phyloP scores from a whole-genome alignment of 1,140 invertebrate genomes.

The Scaptodrosophila lebanonensis region DNA sequence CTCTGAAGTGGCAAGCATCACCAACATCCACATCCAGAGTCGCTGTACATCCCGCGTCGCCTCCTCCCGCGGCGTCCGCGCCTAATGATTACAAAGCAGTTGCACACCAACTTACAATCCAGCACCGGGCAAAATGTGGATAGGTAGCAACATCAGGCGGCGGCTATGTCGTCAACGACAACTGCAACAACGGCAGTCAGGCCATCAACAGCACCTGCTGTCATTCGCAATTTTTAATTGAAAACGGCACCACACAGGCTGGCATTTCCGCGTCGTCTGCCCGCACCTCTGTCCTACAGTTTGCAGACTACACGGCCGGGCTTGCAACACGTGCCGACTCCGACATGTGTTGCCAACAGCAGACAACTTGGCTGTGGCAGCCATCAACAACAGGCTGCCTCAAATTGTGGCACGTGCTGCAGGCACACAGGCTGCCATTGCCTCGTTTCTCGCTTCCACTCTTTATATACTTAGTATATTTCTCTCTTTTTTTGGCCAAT shows the following conservation, averaged over 20 bases:
- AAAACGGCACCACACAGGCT: slow-evolving; percentile 51
- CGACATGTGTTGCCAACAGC: slow-evolving; percentile 59
- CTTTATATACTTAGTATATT: too few relatives aligned
- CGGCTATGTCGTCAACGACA: too few relatives aligned
- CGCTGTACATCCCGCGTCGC: neutral
- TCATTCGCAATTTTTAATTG: slow-evolving; percentile 73
- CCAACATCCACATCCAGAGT: neutral
- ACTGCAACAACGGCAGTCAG: slow-evolving; percentile 34
- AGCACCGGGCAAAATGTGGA: too few relatives aligned
- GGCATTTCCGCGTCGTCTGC: slow-evolving; percentile 11
- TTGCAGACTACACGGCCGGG: slow-evolving; percentile 29
- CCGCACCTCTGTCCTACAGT: too few relatives aligned
- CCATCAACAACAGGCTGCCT: slow-evolving; percentile 36
- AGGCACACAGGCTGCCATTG: slow-evolving; percentile 1
- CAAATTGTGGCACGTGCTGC: slow-evolving; percentile 56
- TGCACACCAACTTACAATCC: too few relatives aligned
- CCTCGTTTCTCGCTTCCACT: too few relatives aligned
- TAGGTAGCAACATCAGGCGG: too few relatives aligned
- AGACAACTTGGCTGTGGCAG: slow-evolving; percentile 40
- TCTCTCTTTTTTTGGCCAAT: too few relatives aligned
- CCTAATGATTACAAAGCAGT: too few relatives aligned
- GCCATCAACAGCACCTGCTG: slow-evolving; percentile 59
- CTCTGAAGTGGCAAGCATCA: slow-evolving; percentile 1
- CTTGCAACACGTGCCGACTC: slow-evolving; percentile 57
- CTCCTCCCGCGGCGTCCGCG: too few relatives aligned